A percentile compares a stretch with the other conserved stretches of the same genome.
phyloP scores from a whole-genome alignment of 2,797 vertebrate species.

The Channa striata region DNA sequence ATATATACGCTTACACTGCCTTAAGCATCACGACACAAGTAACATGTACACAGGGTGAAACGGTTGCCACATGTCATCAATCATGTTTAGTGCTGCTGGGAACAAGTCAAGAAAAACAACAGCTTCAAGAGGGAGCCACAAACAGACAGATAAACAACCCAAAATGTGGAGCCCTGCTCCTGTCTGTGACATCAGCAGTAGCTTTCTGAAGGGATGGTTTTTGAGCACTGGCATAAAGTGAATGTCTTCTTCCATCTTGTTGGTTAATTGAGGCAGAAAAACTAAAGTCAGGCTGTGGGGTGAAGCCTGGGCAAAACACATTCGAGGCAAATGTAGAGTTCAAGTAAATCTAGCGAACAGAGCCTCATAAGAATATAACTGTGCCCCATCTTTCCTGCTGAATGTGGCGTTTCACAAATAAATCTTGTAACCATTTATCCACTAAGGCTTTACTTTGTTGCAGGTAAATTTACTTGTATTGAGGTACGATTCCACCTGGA shows the following conservation, averaged over 20 bases:
- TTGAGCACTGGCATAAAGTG: not conserved
- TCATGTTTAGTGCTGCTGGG: slow-evolving; percentile 19
- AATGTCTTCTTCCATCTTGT: not conserved
- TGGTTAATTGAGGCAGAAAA: not conserved
- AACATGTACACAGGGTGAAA: slow-evolving; percentile 9
- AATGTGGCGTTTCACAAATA: not conserved
- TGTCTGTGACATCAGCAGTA: slow-evolving; percentile 1
- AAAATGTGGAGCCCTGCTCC: not conserved
- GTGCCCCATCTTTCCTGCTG: not conserved
- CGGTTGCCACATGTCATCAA: slow-evolving; percentile 26
- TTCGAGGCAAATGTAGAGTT: not conserved
- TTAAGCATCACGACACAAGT: slow-evolving; percentile 3
- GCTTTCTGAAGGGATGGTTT: not conserved
- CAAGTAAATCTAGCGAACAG: not conserved
- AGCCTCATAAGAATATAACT: not conserved
- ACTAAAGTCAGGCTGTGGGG: not conserved
- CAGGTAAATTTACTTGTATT: slow-evolving; percentile 97
- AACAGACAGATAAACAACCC: slow-evolving; percentile 10
- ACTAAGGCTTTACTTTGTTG: not conserved
- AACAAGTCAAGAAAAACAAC: slow-evolving; percentile 3
- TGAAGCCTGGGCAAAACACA: not conserved
- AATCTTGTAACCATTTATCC: too few species aligned
- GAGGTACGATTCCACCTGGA: slow-evolving; percentile 97
- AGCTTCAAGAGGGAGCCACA: slow-evolving; percentile 1
- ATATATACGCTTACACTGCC: slow-evolving; percentile 13